Evolutionary conservation across 2,797 vertebrate genomes (phyloP).

Genomic region (Anguilla obscura): DNA sequence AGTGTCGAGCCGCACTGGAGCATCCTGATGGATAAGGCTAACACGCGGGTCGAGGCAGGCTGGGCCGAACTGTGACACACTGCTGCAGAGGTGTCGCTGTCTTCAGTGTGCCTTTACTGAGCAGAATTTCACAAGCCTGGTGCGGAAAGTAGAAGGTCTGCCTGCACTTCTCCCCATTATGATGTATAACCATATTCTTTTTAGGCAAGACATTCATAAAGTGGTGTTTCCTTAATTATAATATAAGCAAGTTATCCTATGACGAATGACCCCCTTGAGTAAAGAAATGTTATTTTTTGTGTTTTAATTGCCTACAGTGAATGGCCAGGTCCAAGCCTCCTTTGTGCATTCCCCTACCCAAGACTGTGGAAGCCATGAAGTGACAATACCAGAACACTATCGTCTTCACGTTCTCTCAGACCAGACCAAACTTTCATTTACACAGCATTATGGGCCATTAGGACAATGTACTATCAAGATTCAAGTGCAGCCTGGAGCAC

Average conservation of each 20-base stretch:
- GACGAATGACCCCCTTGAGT: not conserved
- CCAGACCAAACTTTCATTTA: not conserved
- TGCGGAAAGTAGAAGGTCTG: not conserved
- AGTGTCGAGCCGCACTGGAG: constrained; percentile 44
- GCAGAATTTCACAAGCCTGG: constrained; percentile 30
- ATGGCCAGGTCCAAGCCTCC: not conserved
- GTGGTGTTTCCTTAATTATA: not conserved
- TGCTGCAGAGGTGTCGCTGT: constrained; percentile 39
- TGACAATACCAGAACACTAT: not conserved
- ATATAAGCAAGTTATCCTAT: not conserved
- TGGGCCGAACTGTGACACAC: constrained; percentile 54
- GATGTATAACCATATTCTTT: not conserved
- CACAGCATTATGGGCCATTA: not conserved
- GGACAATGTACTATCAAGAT: not conserved
- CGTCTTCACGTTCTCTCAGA: not conserved
- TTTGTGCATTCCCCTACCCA: not conserved
- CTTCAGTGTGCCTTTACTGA: constrained; percentile 13
- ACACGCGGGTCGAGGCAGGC: constrained; percentile 57
- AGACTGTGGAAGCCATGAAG: not conserved
- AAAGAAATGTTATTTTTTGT: not conserved
- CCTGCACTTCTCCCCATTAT: constrained; percentile 29
- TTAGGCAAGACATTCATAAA: not conserved
- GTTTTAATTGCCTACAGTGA: not conserved
- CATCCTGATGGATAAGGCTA: constrained; percentile 42
- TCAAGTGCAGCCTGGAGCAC: constrained; percentile 13